Conservation (phyloP, 1,140 invertebrate genomes). For the Aporrectodea caliginosa region DNA sequence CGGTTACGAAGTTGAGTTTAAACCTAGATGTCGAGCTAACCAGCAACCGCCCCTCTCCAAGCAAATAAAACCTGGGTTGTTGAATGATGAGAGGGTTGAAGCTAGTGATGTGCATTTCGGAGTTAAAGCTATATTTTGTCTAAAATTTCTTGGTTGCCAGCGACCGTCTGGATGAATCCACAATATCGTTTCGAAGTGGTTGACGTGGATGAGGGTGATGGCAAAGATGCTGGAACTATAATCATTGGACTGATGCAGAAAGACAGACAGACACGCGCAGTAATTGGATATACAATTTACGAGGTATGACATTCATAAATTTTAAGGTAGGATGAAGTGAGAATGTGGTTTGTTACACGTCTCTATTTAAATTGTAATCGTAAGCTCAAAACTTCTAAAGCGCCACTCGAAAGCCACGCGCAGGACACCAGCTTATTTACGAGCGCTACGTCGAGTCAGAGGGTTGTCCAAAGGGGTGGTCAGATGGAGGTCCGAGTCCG, state of each 20-base stretch:
- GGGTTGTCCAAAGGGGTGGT: too few species aligned
- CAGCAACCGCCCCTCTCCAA: neutral
- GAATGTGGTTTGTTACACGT: neutral
- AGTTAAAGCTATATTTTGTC: neutral
- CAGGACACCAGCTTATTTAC: too few species aligned
- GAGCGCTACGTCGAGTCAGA: too few species aligned
- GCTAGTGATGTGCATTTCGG: neutral
- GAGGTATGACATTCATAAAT: conserved; percentile 53
- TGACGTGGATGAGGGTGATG: conserved; percentile 81
- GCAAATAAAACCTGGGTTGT: neutral
- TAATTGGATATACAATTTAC: conserved; percentile 33
- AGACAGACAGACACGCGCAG: conserved; percentile 25
- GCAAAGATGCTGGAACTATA: conserved; percentile 60
- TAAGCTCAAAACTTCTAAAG: neutral
- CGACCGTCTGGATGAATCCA: conserved; percentile 92
- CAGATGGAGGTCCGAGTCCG: too few species aligned
- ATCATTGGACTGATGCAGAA: conserved; percentile 37
- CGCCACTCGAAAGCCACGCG: neutral
- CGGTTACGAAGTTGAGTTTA: too few species aligned
- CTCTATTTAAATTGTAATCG: neutral
- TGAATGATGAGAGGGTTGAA: too few species aligned
- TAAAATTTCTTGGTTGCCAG: conserved; percentile 51
- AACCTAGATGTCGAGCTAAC: too few species aligned
- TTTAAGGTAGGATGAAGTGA: too few species aligned
- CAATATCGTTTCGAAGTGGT: conserved; percentile 86